These are phyloP conservation scores for Choreutis nemorana DNA, from an alignment of 2,888 invertebrate species.

Conservation along the genomic window DNA sequence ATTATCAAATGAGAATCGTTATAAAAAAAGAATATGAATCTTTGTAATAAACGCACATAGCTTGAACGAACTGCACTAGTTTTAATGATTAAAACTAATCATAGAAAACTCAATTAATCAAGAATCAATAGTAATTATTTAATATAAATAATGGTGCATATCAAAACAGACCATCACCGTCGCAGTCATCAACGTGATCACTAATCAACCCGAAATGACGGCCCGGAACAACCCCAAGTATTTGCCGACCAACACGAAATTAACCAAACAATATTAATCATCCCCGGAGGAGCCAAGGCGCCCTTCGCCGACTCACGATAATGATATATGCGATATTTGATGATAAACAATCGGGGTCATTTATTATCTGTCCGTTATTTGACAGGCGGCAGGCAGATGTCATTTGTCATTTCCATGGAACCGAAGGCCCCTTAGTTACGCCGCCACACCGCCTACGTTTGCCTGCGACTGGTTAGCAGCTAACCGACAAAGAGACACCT, in stretches of 20 bases:
- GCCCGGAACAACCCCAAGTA: conserved; percentile 47
- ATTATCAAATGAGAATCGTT: no score
- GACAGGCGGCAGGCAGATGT: conserved; percentile 74
- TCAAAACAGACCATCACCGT: neutral
- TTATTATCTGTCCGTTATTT: conserved; percentile 73
- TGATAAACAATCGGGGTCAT: conserved; percentile 71
- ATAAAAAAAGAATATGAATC: no score
- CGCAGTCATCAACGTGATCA: conserved; percentile 14
- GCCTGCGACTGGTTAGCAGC: conserved; percentile 61
- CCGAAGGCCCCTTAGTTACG: conserved; percentile 66
- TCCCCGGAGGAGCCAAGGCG: conserved; percentile 39
- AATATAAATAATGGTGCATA: no score
- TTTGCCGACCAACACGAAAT: conserved; percentile 50
- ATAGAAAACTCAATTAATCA: no score
- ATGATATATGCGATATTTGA: conserved; percentile 68
- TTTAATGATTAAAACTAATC: no score
- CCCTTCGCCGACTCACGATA: conserved; percentile 54
- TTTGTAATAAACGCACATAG: no score
- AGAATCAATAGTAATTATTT: no score
- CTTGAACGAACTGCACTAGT: no score
- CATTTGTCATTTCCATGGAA: conserved; percentile 72
- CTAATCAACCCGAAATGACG: conserved; percentile 49
- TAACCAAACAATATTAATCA: conserved; percentile 66
- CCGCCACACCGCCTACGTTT: conserved; percentile 42
- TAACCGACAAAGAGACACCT: conserved; percentile 42